A percentile compares a stretch with the other conserved stretches of the same genome.
These are phyloP conservation scores for Oncorhynchus mykiss DNA, from an alignment of 2,113 vertebrate species.

Conservation along the genomic window DNA sequence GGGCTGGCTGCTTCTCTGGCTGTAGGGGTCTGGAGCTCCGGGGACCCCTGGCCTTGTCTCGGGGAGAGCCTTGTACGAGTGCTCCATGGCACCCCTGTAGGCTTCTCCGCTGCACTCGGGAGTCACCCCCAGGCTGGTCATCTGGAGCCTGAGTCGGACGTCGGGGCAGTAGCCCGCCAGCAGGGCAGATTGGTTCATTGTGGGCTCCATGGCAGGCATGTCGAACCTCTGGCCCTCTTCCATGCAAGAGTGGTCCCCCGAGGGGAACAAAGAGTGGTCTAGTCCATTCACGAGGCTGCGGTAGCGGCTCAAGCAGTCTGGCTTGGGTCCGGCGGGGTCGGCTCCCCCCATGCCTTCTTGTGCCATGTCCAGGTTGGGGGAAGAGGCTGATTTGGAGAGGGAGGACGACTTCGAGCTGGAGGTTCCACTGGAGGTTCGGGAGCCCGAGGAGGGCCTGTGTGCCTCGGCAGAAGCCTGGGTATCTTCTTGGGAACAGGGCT, in stretches of 20 bases:
- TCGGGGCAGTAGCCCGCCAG: constrained; percentile 79
- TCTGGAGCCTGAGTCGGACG: constrained; percentile 79
- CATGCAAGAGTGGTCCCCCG: constrained; percentile 73
- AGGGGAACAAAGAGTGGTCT: constrained; percentile 79
- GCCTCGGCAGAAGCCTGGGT: constrained; percentile 46
- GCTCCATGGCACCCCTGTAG: constrained; percentile 66
- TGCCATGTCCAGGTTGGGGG: constrained; percentile 71
- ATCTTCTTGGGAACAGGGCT: constrained; percentile 60
- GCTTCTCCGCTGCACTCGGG: constrained; percentile 73
- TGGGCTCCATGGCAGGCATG: constrained; percentile 83
- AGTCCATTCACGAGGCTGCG: constrained; percentile 78
- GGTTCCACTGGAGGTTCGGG: constrained; percentile 64
- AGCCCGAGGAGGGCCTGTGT: constrained; percentile 58
- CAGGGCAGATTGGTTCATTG: constrained; percentile 86
- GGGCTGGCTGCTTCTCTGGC: constrained; percentile 58
- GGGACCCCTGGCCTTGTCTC: constrained; percentile 70
- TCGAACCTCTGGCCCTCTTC: constrained; percentile 86
- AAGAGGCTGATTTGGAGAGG: constrained; percentile 76
- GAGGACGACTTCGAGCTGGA: constrained; percentile 63
- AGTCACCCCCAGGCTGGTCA: constrained; percentile 57
- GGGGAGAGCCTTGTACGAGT: constrained; percentile 80
- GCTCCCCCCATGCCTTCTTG: constrained; percentile 33
- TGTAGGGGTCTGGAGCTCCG: constrained; percentile 20
- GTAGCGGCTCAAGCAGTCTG: constrained; percentile 77
- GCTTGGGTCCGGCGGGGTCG: constrained; percentile 43